Percentiles rank a stretch among this genome's conserved stretches.
These are phyloP conservation scores for Eudorcas thomsonii DNA, from an alignment of 2,113 vertebrate species.

Conservation along the genomic window DNA sequence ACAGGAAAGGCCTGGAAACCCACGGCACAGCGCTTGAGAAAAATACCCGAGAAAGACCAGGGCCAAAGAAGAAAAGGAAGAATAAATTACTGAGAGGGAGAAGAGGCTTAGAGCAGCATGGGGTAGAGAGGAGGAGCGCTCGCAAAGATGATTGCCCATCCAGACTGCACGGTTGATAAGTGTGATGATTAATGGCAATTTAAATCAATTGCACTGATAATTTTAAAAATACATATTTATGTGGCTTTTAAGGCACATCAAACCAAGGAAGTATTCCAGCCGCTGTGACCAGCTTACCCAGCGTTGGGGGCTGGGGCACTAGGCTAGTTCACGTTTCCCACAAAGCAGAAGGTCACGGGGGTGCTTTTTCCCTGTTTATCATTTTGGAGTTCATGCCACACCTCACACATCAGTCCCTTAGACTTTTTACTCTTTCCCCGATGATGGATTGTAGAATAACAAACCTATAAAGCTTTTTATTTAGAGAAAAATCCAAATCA, in stretches of 20 bases:
- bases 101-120: constrained; percentile 62
- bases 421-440: background rate
- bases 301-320: background rate
- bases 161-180: constrained; percentile 57
- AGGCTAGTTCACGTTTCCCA: background rate
- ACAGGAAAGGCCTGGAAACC: background rate
- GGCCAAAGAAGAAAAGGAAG: constrained; percentile 51
- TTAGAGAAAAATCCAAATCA: constrained; percentile 37
- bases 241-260: constrained; percentile 67
- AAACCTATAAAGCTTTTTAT: background rate
- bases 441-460: background rate
- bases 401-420: background rate
- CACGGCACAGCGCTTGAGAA: constrained; percentile 31
- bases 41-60: constrained; percentile 49
- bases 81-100: constrained; percentile 51
- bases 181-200: constrained; percentile 75
- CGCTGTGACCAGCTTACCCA: background rate
- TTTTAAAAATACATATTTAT: constrained; percentile 77
- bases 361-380: no score
- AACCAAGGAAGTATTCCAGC: constrained; percentile 12
- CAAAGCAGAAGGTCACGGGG: background rate
- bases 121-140: constrained; percentile 46
- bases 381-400: background rate
- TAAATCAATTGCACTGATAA: constrained; percentile 73
- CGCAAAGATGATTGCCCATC: constrained; percentile 65